Evolutionary conservation across 2,888 invertebrate species (phyloP), one percentile per base, ranked within the genome.

Genomic region (Lepidocyrtoides sp.): DNA sequence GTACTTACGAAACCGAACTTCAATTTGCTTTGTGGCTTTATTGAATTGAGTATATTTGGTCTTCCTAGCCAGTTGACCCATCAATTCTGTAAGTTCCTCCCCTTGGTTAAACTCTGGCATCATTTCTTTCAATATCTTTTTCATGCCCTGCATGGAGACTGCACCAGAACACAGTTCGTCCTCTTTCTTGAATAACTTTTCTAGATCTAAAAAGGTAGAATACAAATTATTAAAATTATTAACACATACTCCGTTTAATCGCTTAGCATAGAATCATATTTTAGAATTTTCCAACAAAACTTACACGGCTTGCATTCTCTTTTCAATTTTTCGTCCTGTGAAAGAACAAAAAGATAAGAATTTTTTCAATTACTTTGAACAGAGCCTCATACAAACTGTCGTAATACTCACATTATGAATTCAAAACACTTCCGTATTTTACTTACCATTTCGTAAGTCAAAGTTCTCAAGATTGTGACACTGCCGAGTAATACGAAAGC

Each of bases 291-390:
- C 0, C 26, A 54, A 29, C 12, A 77, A 17, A 26, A 36, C 91
- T 92, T 92, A 93, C 93, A 93, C 10, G 89, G 75, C 48, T 92
- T 92, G 77, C 91, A 91, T 69, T 93, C 93, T 44, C 93, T 83
- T 72, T 90, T 92, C 23, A 93, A 86, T 51, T 93, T 93, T 41
- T 93, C 93, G 69, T 93, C 93, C 93, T 93, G 57, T 48, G 60
- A n/a, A 82, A 66, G 23, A 51, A 57, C 4, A 54, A 66, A 54
- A 32, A 32, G 57, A n/a, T 32, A 32, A 60, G 12, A 60, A 77
- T 51, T 1, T 26, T 60, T 20, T 12, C 17, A 41, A 63, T 29
- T 8, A 29, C 29, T 29, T 1, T 41, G 41, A 41, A 41, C 41
- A 41, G 41, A 41, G 41, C 10, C 10, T 7, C n/a, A 10, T 51